Evolutionary conservation across 2,797 vertebrate genomes (phyloP).

Genomic region (Momotus momota): DNA sequence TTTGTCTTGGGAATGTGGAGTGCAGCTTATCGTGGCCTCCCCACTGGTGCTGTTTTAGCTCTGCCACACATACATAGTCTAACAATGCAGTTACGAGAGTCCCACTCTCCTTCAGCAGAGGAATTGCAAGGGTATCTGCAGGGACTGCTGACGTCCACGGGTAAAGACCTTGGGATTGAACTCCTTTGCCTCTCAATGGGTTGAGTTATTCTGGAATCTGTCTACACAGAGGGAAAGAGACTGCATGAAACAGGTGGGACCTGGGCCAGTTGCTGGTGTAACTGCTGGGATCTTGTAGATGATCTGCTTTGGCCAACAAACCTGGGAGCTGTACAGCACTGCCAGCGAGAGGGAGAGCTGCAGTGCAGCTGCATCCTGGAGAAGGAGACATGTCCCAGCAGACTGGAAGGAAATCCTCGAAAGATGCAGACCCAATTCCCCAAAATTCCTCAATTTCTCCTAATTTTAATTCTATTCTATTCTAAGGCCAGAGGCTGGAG

Average conservation of each 20-base stretch:
- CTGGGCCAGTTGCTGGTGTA: not conserved
- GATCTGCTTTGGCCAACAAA: not conserved
- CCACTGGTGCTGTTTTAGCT: not conserved
- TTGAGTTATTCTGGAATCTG: not conserved
- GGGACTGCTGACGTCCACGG: not conserved
- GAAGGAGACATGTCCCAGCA: not conserved
- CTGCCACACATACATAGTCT: rapidly evolving
- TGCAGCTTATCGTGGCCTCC: not conserved
- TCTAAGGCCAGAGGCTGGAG: not conserved
- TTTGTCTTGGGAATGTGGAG: not conserved
- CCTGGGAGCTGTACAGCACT: not conserved
- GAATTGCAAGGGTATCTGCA: not conserved
- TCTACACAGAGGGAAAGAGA: not conserved
- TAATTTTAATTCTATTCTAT: no score
- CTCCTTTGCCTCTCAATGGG: not conserved
- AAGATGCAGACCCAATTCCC: not conserved
- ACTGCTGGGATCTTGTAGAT: not conserved
- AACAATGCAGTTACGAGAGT: not conserved
- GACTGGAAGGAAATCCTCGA: not conserved
- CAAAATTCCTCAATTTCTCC: not conserved
- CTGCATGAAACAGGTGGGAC: not conserved
- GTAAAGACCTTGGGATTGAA: not conserved
- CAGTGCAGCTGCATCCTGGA: rapidly evolving
- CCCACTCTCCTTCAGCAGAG: not conserved
- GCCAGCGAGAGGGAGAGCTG: not conserved